Base-by-base conservation (phyloP, 2,113 vertebrate genomes). In the Syngnathus scovelli region DNA sequence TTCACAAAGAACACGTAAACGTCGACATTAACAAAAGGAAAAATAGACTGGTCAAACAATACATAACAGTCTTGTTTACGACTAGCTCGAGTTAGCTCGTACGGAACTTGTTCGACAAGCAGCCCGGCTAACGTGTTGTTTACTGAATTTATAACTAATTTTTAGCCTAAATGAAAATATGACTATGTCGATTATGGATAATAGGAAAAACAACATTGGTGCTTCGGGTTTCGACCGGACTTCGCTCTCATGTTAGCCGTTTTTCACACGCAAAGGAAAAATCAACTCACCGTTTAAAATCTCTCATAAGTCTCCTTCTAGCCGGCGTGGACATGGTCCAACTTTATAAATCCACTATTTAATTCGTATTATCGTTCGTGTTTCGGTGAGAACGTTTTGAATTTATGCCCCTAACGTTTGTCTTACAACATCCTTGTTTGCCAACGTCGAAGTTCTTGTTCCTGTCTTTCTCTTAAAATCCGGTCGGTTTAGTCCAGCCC, bases 261-360 rank as follows among this genome's bases (percentile, higher is more conserved):
- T 78, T 72, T 72, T 65, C 49, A 43, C 54, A 52, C n/a, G 51
- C 43, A 44, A 19, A 51, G 66, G 49, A 48, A 44, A 19, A 51
- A 68, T 44, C 27, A 41, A 82, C 76, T 90, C 90, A 96, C 96
- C 96, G 92, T 90, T 98, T 98, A 90, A 97, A 98, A 89, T 97
- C 95, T 82, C 95, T 89, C 95, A 97, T 98, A 55, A 98, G 94
- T 80, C 95, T 93, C 83, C 95, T 91, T 91, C 95, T 93, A 63
- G 96, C 95, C 69, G 96, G 96, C 68, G 95, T 98, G 18, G 95
- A 97, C 96, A 98, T 98, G 43, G n/a, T 41, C 75, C 64, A 64
- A 71, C 27, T 41, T n/a, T 39, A 10, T 4, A 0, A 61, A 7
- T 15, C 6, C 18, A 7, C 33, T 9, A 12, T n/a, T n/a, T 54